Percentiles rank a stretch among this genome's conserved stretches.
phyloP scores from a whole-genome alignment of 2,113 vertebrate genomes.

The Lanius ludovicianus region DNA sequence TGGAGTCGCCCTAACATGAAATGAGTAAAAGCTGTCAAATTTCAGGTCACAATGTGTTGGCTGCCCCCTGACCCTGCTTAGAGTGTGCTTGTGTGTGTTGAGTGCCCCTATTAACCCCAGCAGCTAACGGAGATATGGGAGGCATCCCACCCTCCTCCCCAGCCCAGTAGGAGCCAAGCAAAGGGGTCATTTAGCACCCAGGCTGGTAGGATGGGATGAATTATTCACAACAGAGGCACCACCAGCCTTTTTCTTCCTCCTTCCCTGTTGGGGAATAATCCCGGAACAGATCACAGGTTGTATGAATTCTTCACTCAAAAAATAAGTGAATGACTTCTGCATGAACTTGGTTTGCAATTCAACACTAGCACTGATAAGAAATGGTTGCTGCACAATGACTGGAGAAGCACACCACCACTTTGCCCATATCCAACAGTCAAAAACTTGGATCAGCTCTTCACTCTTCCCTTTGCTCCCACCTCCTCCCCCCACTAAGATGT shows the following conservation, averaged over 20 bases:
- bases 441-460: neutral
- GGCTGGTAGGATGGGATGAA: neutral
- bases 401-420: neutral
- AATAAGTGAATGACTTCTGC: neutral
- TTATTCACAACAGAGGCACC: constrained; percentile 36
- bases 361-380: neutral
- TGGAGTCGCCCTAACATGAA: neutral
- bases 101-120: constrained; percentile 53
- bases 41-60: constrained; percentile 51
- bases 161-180: neutral
- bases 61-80: constrained; percentile 42
- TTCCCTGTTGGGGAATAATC: neutral
- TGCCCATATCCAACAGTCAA: neutral
- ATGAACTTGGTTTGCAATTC: constrained; percentile 52
- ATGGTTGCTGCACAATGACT: neutral
- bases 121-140: neutral
- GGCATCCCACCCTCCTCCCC: neutral
- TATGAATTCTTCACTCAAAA: neutral
- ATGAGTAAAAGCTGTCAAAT: constrained; percentile 39
- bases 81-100: constrained; percentile 10
- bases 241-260: neutral
- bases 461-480: neutral
- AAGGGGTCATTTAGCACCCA: constrained; percentile 15
- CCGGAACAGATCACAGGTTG: neutral
- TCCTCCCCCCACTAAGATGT: neutral